Conservation (phyloP, 2,113 vertebrate genomes). For the Hydropotes inermis region DNA sequence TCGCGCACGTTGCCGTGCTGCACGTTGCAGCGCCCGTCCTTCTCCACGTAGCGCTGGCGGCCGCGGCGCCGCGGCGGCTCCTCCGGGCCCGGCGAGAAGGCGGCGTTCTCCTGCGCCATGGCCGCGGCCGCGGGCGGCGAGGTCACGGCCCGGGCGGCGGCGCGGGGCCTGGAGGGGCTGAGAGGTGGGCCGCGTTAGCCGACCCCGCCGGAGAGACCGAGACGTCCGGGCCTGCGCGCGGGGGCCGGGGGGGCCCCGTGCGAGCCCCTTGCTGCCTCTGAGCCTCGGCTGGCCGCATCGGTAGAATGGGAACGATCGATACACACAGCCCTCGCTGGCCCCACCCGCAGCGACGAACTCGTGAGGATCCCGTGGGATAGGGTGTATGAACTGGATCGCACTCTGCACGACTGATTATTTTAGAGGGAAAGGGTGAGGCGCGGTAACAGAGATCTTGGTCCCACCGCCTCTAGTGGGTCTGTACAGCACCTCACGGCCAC, state of each 20-base stretch:
- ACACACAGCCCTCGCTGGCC: background rate
- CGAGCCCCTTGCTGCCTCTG: background rate
- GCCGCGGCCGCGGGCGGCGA: background rate
- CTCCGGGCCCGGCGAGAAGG: background rate
- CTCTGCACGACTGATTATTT: background rate
- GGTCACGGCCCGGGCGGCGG: background rate
- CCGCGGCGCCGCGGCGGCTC: constrained; percentile 69
- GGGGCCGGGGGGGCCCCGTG: background rate
- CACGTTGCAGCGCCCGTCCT: constrained; percentile 95
- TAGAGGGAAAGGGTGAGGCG: background rate
- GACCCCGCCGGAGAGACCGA: background rate
- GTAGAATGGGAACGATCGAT: background rate
- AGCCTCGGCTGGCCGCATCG: background rate
- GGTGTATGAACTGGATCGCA: background rate
- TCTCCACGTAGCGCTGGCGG: constrained; percentile 96
- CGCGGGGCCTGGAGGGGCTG: background rate
- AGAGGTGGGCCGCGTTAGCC: background rate
- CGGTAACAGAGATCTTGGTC: background rate
- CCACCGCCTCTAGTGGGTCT: background rate
- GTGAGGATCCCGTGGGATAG: background rate
- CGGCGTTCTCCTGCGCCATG: constrained; percentile 59
- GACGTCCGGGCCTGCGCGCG: background rate
- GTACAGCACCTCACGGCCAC: background rate
- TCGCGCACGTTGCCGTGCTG: constrained; percentile 95
- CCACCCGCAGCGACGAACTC: background rate